Evolutionary conservation across 2,888 invertebrate species (phyloP), one percentile per base, ranked within the genome.

Genomic region (Tanypteryx hageni): DNA sequence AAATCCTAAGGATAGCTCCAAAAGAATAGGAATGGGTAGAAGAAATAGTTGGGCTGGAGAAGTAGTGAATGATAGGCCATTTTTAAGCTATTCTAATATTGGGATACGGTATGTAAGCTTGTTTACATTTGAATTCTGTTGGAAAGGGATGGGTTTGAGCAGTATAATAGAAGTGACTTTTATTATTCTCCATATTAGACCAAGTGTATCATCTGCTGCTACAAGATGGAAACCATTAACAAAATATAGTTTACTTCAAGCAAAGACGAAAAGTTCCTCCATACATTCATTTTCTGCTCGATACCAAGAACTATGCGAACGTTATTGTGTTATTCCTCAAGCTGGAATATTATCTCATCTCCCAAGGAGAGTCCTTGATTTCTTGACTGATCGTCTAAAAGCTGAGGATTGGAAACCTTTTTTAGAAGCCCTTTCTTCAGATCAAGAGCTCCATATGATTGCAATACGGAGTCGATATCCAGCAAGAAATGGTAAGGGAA

Each of bases 391-490:
- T 94, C 96, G 97, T 93, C 96, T 98, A 92, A 97, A 97, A 94
- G 96, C 97, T 93, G 96, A 96, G 93, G 98, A 98, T 93, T 98
- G 98, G 98, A 95, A 96, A 59, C 97, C 98, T 0, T 96, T 98
- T 89, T 95, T 97, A 92, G 97, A 97, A 94, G 97, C 98, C 0
- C 95, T 98, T 9, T 96, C 96, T 89, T 96, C 97, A 93, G 98
- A 98, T 94, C 96, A 97, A 92, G 97, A 97, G 93, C 95, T 98
- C 8, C 97, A 97, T 94, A 96, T 96, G 93, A 95, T 98, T 93
- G 96, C 96, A 61, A 96, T 98, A 93, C 96, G 96, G 93, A 97
- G 97, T 95, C 96, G 56, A 95, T 95, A 93, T 68, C 89, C 89
- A n/a, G 44, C 10, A 44, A 64, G 56, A 68, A 44, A 61, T 61